phyloP scores from a whole-genome alignment of 2,113 vertebrate genomes.

The Ploceus nigricollis region DNA sequence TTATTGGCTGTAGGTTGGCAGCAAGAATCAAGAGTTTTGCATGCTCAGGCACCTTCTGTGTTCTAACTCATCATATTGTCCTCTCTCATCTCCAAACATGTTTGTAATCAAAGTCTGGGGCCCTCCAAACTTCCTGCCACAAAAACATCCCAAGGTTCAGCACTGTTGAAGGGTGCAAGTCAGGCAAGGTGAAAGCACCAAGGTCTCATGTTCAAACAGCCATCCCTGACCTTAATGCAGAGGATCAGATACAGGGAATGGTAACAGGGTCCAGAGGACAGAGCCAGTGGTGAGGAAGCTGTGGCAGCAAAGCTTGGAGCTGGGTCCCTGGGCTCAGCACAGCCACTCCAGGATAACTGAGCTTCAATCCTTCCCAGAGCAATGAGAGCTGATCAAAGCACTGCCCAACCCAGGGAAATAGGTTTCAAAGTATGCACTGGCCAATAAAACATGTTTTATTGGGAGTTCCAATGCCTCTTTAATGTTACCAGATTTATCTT shows the following conservation, averaged over 20 bases:
- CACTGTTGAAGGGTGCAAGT: not conserved
- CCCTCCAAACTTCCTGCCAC: not conserved
- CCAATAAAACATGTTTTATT: not conserved
- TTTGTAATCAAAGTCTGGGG: not conserved
- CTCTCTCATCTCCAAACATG: not conserved
- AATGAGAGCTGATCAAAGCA: not conserved
- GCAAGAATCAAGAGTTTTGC: not conserved
- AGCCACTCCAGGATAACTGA: not conserved
- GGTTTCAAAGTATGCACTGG: not conserved
- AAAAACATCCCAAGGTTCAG: not conserved
- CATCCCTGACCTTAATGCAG: not conserved
- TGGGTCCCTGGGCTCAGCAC: not conserved
- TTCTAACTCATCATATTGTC: fast-evolving
- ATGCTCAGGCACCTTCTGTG: fast-evolving
- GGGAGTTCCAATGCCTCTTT: not conserved
- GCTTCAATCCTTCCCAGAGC: not conserved
- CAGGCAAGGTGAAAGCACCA: not conserved
- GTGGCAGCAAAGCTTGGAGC: not conserved
- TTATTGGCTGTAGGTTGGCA: fast-evolving
- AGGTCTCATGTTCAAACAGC: no score
- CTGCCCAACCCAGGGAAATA: fast-evolving
- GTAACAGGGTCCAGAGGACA: fast-evolving
- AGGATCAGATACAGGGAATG: not conserved
- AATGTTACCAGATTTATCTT: not conserved
- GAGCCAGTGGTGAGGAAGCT: not conserved